Percentiles rank a stretch among this genome's conserved stretches.
These are phyloP conservation scores for Gortyna flavago DNA, from an alignment of 2,888 invertebrate genomes.

Conservation along the genomic window DNA sequence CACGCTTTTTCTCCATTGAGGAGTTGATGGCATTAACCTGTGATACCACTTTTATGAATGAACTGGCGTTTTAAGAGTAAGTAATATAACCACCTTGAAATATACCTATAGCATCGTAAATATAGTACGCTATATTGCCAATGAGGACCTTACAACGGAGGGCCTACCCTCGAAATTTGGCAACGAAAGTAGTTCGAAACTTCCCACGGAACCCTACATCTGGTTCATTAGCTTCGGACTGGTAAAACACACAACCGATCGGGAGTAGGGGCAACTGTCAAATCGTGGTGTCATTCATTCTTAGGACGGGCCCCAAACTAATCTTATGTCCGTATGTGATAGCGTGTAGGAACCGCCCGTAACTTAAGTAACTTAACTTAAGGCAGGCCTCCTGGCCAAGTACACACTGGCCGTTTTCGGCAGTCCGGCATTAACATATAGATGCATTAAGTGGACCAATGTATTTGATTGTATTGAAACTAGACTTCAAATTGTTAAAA, in stretches of 20 bases:
- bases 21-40: slow-evolving; percentile 31
- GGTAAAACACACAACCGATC: no score
- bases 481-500: neutral
- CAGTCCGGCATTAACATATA: no score
- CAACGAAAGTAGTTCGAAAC: no score
- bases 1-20: slow-evolving; percentile 55
- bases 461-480: neutral
- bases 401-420: neutral
- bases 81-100: neutral
- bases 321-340: no score
- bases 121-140: neutral
- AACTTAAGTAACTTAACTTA: no score
- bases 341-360: no score
- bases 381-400: neutral
- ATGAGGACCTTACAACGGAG: neutral
- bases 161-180: no score
- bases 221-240: no score
- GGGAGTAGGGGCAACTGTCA: no score
- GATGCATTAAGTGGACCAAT: neutral
- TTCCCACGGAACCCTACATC: no score
- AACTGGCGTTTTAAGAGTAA: slow-evolving; percentile 20
- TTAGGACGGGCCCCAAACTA: no score
- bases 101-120: neutral
- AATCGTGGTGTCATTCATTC: no score
- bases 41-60: slow-evolving; percentile 46